These are phyloP conservation scores for Corythornis vintsioides DNA, from an alignment of 2,113 vertebrate genomes.

Conservation along the genomic window DNA sequence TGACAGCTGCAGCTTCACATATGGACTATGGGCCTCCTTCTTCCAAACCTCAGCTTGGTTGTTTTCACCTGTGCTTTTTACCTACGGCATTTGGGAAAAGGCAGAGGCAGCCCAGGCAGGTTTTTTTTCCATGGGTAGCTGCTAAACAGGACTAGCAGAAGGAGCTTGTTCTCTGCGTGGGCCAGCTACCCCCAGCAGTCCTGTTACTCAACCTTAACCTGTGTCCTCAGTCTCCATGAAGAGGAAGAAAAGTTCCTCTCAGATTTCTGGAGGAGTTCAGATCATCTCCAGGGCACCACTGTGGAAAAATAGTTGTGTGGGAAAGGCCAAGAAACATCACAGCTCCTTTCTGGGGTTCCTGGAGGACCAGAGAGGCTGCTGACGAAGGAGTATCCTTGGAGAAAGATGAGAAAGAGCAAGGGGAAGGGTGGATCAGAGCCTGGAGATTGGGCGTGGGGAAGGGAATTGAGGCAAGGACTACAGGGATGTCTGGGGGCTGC, in stretches of 20 bases:
- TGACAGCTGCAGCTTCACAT: not conserved
- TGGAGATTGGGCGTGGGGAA: not conserved
- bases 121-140: not conserved
- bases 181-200: not conserved
- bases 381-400: fast-evolving
- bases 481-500: not conserved
- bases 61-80: not conserved
- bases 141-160: not conserved
- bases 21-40: not conserved
- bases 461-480: not conserved
- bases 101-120: not conserved
- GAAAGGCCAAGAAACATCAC: not conserved
- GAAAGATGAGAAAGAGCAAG: not conserved
- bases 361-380: not conserved
- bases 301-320: not conserved
- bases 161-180: not conserved
- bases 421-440: not conserved
- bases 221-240: not conserved
- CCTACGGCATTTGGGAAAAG: not conserved
- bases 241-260: not conserved
- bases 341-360: not conserved
- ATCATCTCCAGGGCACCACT: fast-evolving
- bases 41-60: not conserved
- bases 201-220: fast-evolving
- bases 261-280: not conserved